Base-by-base conservation (phyloP, 92 coral and sea anemone genomes). In the Hydrozoanthus gracilis region DNA sequence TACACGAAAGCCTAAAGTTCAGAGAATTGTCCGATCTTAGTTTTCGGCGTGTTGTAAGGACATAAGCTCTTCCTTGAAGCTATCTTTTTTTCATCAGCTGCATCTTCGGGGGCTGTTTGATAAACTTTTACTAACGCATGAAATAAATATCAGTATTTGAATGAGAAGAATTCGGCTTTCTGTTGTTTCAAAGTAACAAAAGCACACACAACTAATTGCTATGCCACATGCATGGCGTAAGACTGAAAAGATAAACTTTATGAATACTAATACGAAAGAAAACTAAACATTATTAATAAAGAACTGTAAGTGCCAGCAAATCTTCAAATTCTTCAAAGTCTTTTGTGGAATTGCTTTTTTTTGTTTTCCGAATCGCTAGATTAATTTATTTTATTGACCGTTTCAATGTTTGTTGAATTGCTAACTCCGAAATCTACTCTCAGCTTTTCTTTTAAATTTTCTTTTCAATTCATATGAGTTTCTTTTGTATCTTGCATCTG, bases 201-300 rank as follows among this genome's bases (percentile, higher is more conserved):
- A 47, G 84, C 39, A 87, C 58, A 66, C 51, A 18, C 70, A 52
- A 67, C 89, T 86, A 83, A 91, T 91, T 91, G 82, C 17, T 88
- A 85, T 91, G 84, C 92, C 94, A 91, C 94, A 91, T 91, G 94
- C 94, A 89, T 86, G 92, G 92, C 60, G 61, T 14, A 75, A 62
- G 77, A 68, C 44, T 39, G 58, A 47, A 47, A 64, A 18, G 49
- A 56, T 17, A 65, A 7, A 11, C 49, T 17, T 20, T 51, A 45
- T 80, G 85, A 64, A 64, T 80, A 52, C 62, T 44, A 80, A 64
- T 48, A 48, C 12, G 13, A 61, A 64, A 17, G 44, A 80, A 47
- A 16, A 17, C 48, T 61, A 80, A 80, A 80, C 85, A 80, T 80
- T 62, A 16, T 10, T 80, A 18, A 72, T 72, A 17, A 75, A 75